A percentile compares a stretch with the other conserved stretches of the same genome.
phyloP scores from a whole-genome alignment of 2,888 invertebrate genomes.

The Adelphocoris suturalis region DNA sequence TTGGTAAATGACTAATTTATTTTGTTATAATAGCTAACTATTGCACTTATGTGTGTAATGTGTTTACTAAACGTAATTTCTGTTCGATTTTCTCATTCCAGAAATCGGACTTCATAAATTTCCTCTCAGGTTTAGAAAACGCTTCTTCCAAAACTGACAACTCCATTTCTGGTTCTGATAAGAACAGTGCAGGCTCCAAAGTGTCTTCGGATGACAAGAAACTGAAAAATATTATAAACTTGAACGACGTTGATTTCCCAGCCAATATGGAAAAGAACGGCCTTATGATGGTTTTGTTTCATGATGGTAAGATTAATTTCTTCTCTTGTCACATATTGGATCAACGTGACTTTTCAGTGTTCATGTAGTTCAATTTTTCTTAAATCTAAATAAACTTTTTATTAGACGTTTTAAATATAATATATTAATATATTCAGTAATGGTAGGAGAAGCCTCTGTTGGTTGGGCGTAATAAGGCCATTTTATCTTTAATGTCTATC shows the following conservation, averaged over 20 bases:
- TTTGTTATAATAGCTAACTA: too few relatives aligned
- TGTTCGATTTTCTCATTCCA: background rate
- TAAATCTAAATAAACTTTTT: too few relatives aligned
- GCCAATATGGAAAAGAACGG: constrained; percentile 50
- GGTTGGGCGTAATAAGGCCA: too few relatives aligned
- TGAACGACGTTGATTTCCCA: constrained; percentile 55
- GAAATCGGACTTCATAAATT: constrained; percentile 66
- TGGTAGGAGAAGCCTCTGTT: too few relatives aligned
- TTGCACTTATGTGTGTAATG: too few relatives aligned
- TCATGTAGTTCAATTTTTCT: too few relatives aligned
- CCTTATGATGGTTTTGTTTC: constrained; percentile 55
- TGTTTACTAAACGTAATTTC: too few relatives aligned
- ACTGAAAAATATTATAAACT: constrained; percentile 9
- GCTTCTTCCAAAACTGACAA: constrained; percentile 23
- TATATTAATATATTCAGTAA: too few relatives aligned
- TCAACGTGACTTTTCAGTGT: too few relatives aligned
- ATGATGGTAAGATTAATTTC: constrained; percentile 45
- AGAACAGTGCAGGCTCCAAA: constrained; percentile 19
- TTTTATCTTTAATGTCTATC: too few relatives aligned
- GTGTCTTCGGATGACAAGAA: constrained; percentile 1
- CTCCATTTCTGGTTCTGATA: constrained; percentile 35
- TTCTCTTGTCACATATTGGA: background rate
- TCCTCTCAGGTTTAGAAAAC: constrained; percentile 22
- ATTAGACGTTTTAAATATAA: too few relatives aligned
- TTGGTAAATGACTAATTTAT: too few relatives aligned